Base-by-base conservation (phyloP, 2,113 vertebrate genomes). In the Anseranas semipalmata region DNA sequence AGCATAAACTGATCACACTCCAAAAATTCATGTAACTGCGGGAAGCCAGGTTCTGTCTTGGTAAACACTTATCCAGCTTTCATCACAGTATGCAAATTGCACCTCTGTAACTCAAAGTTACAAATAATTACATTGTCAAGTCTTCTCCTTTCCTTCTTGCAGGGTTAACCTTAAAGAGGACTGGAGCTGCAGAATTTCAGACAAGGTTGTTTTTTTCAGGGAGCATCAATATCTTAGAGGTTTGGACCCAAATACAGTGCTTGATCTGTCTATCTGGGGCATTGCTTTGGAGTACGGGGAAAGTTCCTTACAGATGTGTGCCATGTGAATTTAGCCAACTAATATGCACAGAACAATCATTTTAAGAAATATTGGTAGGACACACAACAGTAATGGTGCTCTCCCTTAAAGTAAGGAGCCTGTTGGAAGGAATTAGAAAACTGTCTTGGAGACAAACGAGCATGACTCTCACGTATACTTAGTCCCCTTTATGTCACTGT, bases 1-100 rank as follows among this genome's bases (percentile, higher is more conserved):
- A 95, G 62, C 70, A 76, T 62, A 72, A 89, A 87, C 52, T 66
- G 82, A 95, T 93, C 50, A 41, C 15, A 78, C 66, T 65, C 39
- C 39, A 94, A 78, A 94, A 79, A 85, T 59, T 58, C 50, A 77
- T 7, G 53, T 62, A 89, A 37, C 70, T 41, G 67, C 0, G 0
- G 85, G 81, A 91, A 90, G 91, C 45, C 0, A 0, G 75, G 93
- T 62, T 80, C 77, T 85, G 58, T n/a, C 73, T 79, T 33, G 71
- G 32, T 78, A 89, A 86, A 81, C 74, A 80, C 68, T 87, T 28
- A 27, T 1, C 35, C 15, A 48, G 67, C 25, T 45, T 56, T 83
- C 72, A 92, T 32, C 0, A 1, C n/a, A 33, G 19, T 33, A 89
- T 71, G 84, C 74, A 85, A 56, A 89, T 24, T 60, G 15, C 2